Percentiles rank a stretch among this genome's conserved stretches.
phyloP scores from a whole-genome alignment of 2,797 vertebrate species.

The Urocyon cinereoargenteus region DNA sequence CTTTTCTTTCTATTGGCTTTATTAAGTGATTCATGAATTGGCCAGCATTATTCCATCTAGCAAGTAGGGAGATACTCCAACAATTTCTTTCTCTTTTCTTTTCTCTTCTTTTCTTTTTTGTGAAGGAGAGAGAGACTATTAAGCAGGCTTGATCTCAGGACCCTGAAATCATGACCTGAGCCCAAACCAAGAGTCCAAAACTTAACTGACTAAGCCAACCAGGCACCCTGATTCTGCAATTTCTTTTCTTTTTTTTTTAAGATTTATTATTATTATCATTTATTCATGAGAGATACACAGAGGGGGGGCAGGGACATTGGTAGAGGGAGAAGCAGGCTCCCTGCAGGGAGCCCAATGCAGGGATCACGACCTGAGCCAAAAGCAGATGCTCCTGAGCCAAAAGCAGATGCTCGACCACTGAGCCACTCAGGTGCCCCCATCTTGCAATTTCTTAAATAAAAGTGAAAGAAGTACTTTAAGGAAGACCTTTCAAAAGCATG shows the following conservation, averaged over 20 bases:
- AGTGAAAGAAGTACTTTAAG: background rate
- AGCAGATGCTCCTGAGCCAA: background rate
- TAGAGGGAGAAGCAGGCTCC: no score
- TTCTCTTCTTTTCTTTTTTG: background rate
- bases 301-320: no score
- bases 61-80: background rate
- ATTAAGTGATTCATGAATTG: background rate
- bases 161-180: background rate
- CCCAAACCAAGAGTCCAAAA: no score
- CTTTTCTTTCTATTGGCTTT: background rate
- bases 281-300: no score
- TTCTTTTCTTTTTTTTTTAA: no score
- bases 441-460: background rate
- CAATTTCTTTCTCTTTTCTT: background rate
- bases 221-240: no score
- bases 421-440: background rate
- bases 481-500: background rate
- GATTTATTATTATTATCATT: no score
- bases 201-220: no score
- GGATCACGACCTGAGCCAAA: no score
- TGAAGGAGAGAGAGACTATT: background rate
- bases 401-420: no score
- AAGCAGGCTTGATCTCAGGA: background rate
- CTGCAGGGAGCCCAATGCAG: no score
- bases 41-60: background rate